Percentiles rank a stretch among this genome's conserved stretches.
These are phyloP conservation scores for Monarcha castaneiventris DNA, from an alignment of 2,113 vertebrate genomes.

Conservation along the genomic window DNA sequence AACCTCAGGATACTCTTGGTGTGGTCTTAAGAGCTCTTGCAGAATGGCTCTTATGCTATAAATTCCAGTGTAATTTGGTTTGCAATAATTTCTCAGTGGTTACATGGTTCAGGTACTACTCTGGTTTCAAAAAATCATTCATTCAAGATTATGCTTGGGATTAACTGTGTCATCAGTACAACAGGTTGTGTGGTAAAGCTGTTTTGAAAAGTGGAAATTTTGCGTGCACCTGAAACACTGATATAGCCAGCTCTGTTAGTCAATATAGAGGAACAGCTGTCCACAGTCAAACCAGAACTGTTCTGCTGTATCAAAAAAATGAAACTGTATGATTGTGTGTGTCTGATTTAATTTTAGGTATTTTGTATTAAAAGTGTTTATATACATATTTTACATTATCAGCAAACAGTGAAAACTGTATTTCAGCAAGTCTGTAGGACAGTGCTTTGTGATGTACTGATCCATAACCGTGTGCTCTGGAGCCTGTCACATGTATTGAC, in stretches of 20 bases:
- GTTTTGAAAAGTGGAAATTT: background rate
- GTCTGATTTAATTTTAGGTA: background rate
- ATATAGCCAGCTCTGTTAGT: background rate
- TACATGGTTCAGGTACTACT: background rate
- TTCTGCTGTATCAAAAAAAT: background rate
- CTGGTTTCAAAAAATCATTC: background rate
- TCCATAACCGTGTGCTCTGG: rapidly evolving
- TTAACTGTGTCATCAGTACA: background rate
- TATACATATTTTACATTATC: background rate
- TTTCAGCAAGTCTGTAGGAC: background rate
- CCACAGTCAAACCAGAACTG: background rate
- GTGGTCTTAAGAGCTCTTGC: background rate
- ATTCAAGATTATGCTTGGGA: background rate
- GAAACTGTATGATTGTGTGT: background rate
- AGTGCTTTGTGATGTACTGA: background rate
- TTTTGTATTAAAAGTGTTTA: background rate
- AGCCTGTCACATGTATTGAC: background rate
- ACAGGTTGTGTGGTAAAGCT: background rate
- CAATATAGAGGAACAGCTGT: background rate
- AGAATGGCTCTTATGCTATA: background rate
- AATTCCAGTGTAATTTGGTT: background rate
- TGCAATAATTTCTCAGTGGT: background rate
- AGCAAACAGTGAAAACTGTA: background rate
- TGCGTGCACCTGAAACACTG: background rate
- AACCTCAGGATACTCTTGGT: background rate